Conservation (phyloP, 2,888 invertebrate species). For the Nomada goodeniana region DNA sequence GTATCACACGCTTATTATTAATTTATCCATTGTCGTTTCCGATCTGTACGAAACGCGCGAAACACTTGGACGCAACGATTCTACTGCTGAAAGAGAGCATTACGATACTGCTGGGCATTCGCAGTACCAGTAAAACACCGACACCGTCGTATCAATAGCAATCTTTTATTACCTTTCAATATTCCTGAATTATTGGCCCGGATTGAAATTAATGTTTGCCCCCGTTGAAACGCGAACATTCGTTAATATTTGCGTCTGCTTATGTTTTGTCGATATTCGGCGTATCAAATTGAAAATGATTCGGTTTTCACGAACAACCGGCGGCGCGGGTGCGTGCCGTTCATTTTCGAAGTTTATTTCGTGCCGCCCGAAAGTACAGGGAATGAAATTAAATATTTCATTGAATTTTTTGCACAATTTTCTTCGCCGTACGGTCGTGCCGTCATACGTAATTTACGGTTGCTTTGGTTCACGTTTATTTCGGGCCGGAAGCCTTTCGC, state of each 20-base stretch:
- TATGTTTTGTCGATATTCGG: background rate
- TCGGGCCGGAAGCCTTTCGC: background rate
- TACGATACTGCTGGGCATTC: background rate
- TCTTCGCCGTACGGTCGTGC: background rate
- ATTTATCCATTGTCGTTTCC: background rate
- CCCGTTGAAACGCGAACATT: background rate
- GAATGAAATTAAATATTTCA: background rate
- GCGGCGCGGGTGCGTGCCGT: background rate
- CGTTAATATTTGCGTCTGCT: background rate
- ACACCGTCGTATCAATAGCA: background rate
- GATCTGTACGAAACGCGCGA: background rate
- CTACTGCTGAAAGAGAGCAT: background rate
- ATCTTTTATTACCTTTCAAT: constrained; percentile 13
- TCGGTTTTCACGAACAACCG: background rate
- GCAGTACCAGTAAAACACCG: background rate
- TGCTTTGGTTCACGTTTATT: background rate
- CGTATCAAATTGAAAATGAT: constrained; percentile 7
- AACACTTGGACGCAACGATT: too few relatives aligned
- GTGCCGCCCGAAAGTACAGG: too few relatives aligned
- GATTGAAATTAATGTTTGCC: background rate
- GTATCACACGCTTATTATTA: background rate
- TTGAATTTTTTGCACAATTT: background rate
- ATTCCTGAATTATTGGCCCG: background rate
- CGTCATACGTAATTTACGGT: constrained; percentile 7
- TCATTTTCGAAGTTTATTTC: background rate